phyloP scores from a whole-genome alignment of 2,113 vertebrate genomes.

The Podarcis muralis region DNA sequence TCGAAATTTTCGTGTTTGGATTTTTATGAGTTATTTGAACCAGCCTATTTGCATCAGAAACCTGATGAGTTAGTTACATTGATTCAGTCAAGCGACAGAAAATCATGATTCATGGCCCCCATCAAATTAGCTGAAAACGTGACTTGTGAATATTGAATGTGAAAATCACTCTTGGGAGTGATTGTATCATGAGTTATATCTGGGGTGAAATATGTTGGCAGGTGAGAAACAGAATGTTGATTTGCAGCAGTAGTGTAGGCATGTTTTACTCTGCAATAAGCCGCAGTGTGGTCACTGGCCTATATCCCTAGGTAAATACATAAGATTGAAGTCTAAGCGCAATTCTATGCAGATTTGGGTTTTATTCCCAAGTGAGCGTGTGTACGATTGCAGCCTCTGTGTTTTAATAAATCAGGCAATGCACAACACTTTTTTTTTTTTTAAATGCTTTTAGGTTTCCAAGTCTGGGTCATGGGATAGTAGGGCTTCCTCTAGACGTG shows the following conservation, averaged over 20 bases:
- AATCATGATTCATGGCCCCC: background rate
- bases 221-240: background rate
- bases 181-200: constrained; percentile 47
- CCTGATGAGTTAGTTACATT: constrained; percentile 29
- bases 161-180: constrained; percentile 25
- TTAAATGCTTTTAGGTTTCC: background rate
- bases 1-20: constrained; percentile 12
- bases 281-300: background rate
- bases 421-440: background rate
- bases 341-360: background rate
- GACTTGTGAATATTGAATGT: constrained; percentile 37
- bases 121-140: constrained; percentile 50
- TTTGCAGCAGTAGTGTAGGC: background rate
- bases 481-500: background rate
- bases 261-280: background rate
- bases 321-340: background rate
- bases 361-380: background rate
- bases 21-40: constrained; percentile 1
- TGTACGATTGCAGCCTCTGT: no score
- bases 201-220: constrained; percentile 32
- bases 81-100: constrained; percentile 30
- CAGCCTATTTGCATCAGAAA: constrained; percentile 10
- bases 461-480: background rate
- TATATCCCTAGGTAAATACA: background rate
- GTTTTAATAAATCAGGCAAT: background rate